Conservation (phyloP, 2,797 vertebrate species). For the Coracias cyanogaster region DNA sequence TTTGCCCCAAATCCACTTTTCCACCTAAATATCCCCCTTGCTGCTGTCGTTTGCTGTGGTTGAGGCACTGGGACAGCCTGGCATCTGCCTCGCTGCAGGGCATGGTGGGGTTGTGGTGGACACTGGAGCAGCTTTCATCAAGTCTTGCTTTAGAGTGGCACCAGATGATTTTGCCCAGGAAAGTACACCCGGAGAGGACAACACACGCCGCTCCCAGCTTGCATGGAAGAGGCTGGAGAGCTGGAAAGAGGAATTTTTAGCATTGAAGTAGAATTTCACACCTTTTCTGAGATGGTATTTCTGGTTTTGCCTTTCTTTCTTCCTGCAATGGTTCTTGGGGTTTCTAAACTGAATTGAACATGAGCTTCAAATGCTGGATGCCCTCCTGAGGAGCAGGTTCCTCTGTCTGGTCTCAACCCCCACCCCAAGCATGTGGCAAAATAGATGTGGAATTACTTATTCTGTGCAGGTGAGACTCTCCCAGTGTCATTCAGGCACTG, state of each 20-base stretch:
- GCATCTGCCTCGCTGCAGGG: background rate
- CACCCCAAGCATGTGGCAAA: background rate
- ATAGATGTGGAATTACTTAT: background rate
- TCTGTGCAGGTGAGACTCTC: background rate
- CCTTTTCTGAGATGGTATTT: background rate
- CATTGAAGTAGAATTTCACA: background rate
- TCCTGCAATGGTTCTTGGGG: background rate
- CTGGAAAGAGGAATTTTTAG: background rate
- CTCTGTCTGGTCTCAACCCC: background rate
- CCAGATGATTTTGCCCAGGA: background rate
- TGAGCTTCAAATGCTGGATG: fast-evolving
- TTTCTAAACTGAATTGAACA: background rate
- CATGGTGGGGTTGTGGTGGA: background rate
- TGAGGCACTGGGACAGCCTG: background rate
- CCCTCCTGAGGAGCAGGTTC: background rate
- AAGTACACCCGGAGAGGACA: background rate
- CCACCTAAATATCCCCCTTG: background rate
- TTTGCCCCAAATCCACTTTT: background rate
- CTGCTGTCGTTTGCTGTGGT: background rate
- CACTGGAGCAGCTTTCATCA: background rate
- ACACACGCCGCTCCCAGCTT: background rate
- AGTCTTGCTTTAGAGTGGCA: background rate
- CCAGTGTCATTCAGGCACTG: background rate
- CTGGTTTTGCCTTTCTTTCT: fast-evolving
- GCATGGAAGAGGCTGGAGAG: background rate